Evolutionary conservation across 2,888 invertebrate genomes (phyloP), one percentile per base, ranked within the genome.

Genomic region (Athripsodes cinereus): DNA sequence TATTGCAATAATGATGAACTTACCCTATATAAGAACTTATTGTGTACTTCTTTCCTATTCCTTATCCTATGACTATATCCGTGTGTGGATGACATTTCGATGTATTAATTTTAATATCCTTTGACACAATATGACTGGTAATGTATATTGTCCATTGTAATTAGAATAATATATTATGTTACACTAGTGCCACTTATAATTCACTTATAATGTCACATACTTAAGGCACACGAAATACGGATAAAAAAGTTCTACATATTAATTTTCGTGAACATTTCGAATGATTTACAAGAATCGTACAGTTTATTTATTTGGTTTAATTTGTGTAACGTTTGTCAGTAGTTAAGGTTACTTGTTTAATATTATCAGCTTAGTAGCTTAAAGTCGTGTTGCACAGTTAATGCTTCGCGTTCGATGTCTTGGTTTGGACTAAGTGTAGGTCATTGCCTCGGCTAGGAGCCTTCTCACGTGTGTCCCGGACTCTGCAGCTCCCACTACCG

Each of bases 361-460:
- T 22, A 11, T n/a, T 44, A 18, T 22, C 5, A 2, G 47, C 26
- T 22, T n/a, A 22, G 20, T 40, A n/a, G 54, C 5, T 46, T 11
- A 22, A 40, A 22, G 31, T 31, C 18, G 22, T 46, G 52, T 22
- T 52, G 20, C 10, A 22, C 34, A 19, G 44, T 21, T 55, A 16
- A 52, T 34, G 62, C 57, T 57, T 51, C 48, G 51, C 22, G 52
- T 55, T 34, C 62, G 48, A 55, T 49, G 59, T 44, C 58, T 57
- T n/a, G 52, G 40, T 49, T 46, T 49, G 50, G 48, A 62, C 62
- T 62, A 59, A 62, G 46, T 49, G 58, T 59, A 55, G 62, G 62
- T 62, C 62, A 62, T 62, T 53, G 62, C 55, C 59, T 59, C 57
- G 55, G 56, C 59, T 31, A 34, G 54, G 22, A 57, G 57, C 20